Base-by-base conservation (phyloP, 2,888 invertebrate genomes). In the Ormyrus pomaceus region DNA sequence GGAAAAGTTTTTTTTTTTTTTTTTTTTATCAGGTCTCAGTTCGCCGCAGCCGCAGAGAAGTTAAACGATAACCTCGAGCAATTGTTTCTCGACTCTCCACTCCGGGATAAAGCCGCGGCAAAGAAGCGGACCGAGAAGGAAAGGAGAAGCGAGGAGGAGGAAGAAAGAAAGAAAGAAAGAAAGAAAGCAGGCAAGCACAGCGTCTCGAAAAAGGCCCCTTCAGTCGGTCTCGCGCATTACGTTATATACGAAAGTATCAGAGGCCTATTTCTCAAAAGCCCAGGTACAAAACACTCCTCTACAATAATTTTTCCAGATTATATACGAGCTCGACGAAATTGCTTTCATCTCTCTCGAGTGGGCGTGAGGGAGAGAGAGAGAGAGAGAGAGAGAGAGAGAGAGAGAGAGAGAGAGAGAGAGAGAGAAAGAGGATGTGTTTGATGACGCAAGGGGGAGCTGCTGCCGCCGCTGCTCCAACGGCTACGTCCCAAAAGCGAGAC, bases 271-370 rank as follows among this genome's bases (percentile, higher is more conserved):
- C 80, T 72, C 56, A 72, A 75, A 45, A 71, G 65, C 65, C 55
- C 71, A 76, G 72, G 76, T 76, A 80, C 72, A 72, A 80, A 77
- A 77, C 73, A 73, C 80, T 61, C 59, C 53, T 77, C 19, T 59
- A 65, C 73, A 79, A 76, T 81, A 81, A 81, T 81, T 81, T 81
- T 77, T 81, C 77, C 71, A 79, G 62, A 78, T 81, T 79, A 79
- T 81, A 79, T 81, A 77, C 61, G 77, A 72, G 62, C 72, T 68
- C 76, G 56, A 62, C 80, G 76, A 76, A 80, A 77, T 80, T 80
- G 72, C 72, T 77, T 73, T 77, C 80, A 72, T 77, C 71, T 80
- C 55, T 71, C 64, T 46, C 11, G 56, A 68, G 77, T 50, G 51
- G 64, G 46, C 59, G 53, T 19, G 66, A 59, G 58, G 13, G 66